phyloP scores from a whole-genome alignment of 2,797 vertebrate species.

The Pangasius mekongensis region DNA sequence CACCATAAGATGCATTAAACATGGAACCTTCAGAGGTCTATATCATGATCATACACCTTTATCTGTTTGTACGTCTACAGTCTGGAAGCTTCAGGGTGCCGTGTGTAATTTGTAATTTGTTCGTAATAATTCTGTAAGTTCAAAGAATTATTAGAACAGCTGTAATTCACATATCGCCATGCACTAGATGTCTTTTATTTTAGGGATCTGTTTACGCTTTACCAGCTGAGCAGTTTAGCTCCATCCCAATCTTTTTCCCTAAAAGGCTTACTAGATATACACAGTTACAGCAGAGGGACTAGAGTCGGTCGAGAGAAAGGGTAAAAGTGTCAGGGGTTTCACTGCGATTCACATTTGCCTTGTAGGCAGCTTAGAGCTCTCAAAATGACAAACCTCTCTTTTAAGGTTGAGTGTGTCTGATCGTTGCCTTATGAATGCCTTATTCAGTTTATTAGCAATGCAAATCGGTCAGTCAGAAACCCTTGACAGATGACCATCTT shows the following conservation, averaged over 20 bases:
- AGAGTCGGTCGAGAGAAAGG: neutral
- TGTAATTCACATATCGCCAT: neutral
- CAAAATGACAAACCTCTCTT: neutral
- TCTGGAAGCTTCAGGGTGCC: neutral
- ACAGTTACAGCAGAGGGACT: neutral
- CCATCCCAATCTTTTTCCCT: neutral
- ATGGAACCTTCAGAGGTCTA: neutral
- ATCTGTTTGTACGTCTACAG: neutral
- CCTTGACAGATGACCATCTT: conserved; percentile 7
- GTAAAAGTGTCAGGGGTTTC: neutral
- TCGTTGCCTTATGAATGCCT: neutral
- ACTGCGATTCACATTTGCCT: neutral
- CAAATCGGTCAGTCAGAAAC: neutral
- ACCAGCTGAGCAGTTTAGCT: neutral
- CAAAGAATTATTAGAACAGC: neutral
- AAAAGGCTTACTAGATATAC: neutral
- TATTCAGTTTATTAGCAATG: neutral
- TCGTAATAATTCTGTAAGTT: neutral
- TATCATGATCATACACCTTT: no score
- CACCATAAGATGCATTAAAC: neutral
- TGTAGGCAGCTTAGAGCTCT: neutral
- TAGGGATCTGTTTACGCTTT: neutral
- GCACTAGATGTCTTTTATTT: neutral
- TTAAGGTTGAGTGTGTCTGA: neutral
- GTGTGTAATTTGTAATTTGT: neutral